Evolutionary conservation across 2,113 vertebrate species (phyloP).

Genomic region (Mandrillus leucophaeus): DNA sequence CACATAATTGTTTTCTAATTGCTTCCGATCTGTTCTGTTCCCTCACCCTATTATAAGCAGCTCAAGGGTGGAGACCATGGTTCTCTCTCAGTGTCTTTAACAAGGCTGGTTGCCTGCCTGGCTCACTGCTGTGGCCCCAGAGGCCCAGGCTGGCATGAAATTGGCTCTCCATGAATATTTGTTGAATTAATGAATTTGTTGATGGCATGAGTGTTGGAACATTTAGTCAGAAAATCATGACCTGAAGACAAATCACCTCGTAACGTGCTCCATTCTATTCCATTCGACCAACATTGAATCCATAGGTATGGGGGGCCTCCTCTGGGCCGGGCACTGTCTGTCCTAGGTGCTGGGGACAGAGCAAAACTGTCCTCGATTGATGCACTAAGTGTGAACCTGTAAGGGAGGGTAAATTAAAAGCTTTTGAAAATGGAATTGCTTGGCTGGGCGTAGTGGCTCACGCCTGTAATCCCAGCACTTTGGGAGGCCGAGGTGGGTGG

Average conservation of each 20-base stretch:
- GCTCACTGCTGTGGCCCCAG: not conserved
- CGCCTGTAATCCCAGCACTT: too few species aligned
- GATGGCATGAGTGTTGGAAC: slow-evolving; percentile 1
- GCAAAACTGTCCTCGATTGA: not conserved
- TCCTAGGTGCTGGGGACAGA: not conserved
- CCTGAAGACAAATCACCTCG: not conserved
- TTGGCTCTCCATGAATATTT: slow-evolving; percentile 1
- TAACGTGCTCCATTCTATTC: not conserved
- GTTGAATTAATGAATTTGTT: slow-evolving; percentile 59
- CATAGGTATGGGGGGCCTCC: not conserved
- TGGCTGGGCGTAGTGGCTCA: too few species aligned
- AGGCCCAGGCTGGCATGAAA: not conserved
- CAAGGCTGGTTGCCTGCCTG: not conserved
- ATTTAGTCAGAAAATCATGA: not conserved
- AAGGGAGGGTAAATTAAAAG: not conserved
- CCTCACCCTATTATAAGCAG: slow-evolving; percentile 56
- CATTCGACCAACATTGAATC: not conserved
- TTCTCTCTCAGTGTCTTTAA: not conserved
- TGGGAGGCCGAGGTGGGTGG: too few species aligned
- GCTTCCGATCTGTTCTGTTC: slow-evolving; percentile 56
- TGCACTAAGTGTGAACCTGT: not conserved
- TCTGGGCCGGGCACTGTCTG: not conserved
- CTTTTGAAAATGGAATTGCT: not conserved
- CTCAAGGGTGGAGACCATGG: slow-evolving; percentile 21
- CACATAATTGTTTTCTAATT: slow-evolving; percentile 74